Conservation (phyloP, 2,113 vertebrate genomes). For the Benitochromis conjunctus region DNA sequence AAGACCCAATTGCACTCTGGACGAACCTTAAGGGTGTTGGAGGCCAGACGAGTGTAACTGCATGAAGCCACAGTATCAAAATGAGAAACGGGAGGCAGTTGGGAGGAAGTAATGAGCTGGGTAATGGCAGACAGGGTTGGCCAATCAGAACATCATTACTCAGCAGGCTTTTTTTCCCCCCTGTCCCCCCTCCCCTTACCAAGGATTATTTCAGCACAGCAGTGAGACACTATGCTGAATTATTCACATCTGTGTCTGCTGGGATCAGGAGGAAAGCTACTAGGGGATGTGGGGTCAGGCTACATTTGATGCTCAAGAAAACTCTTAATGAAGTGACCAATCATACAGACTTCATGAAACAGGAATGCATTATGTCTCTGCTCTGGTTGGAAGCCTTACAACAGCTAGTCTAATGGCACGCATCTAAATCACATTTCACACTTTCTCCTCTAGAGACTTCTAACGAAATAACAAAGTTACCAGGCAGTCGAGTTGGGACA, state of each 20-base stretch:
- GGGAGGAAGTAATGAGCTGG: constrained; percentile 56
- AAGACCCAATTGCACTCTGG: constrained; percentile 58
- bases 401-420: not conserved
- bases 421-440: not conserved
- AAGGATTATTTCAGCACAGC: constrained; percentile 50
- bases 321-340: constrained; percentile 6
- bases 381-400: not conserved
- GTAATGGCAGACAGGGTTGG: constrained; percentile 58
- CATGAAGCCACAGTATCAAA: constrained; percentile 40
- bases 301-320: constrained; percentile 28
- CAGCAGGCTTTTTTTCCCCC: constrained; percentile 32
- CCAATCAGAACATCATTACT: constrained; percentile 67
- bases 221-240: constrained; percentile 49
- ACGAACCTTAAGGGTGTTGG: constrained; percentile 44
- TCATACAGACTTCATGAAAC: not conserved
- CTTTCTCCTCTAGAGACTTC: not conserved
- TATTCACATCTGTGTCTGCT: constrained; percentile 41
- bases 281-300: not conserved
- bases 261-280: constrained; percentile 2
- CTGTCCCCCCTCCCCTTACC: not conserved
- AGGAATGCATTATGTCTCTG: not conserved
- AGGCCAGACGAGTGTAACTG: constrained; percentile 31
- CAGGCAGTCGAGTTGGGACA: constrained; percentile 96
- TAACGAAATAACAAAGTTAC: constrained; percentile 63
- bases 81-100: constrained; percentile 55